phyloP scores from a whole-genome alignment of 30 jellyfish, hydroid and myxozoan species.

The Cassiopea xamachana region DNA sequence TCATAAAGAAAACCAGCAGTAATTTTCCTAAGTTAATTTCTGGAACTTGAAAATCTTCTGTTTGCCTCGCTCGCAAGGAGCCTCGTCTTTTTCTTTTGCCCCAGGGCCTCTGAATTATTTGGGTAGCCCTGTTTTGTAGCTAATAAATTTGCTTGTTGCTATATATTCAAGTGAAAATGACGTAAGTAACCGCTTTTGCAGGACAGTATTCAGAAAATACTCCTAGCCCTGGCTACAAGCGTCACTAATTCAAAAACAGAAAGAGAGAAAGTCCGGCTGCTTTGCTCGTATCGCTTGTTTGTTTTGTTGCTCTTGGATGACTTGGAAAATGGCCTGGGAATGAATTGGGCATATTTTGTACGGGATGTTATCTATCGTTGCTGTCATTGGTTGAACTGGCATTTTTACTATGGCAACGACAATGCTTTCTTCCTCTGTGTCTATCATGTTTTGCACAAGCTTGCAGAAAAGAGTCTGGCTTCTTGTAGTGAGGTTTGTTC shows the following conservation, averaged over 20 bases:
- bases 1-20: no score
- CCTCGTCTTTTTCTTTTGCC: no score
- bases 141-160: no score
- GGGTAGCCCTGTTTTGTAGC: no score
- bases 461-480: constrained; percentile 42
- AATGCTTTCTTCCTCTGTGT: constrained; percentile 44
- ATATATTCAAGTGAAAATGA: no score
- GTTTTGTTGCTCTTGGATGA: constrained; percentile 46
- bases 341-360: constrained; percentile 63
- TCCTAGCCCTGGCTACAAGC: constrained; percentile 48
- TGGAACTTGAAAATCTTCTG: no score
- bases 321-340: constrained; percentile 51
- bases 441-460: constrained; percentile 42
- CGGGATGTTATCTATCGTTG: constrained; percentile 79
- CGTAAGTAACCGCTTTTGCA: background rate
- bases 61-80: no score
- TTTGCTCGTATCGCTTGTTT: constrained; percentile 54
- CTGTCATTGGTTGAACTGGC: constrained; percentile 71
- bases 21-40: no score
- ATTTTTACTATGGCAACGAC: constrained; percentile 28
- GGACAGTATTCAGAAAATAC: constrained; percentile 71
- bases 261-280: constrained; percentile 49
- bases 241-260: constrained; percentile 32
- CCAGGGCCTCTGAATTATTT: no score
- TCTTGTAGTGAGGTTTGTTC: constrained; percentile 38